phyloP scores from a whole-genome alignment of 1,140 invertebrate genomes.

The Drosophila pallidifrons region DNA sequence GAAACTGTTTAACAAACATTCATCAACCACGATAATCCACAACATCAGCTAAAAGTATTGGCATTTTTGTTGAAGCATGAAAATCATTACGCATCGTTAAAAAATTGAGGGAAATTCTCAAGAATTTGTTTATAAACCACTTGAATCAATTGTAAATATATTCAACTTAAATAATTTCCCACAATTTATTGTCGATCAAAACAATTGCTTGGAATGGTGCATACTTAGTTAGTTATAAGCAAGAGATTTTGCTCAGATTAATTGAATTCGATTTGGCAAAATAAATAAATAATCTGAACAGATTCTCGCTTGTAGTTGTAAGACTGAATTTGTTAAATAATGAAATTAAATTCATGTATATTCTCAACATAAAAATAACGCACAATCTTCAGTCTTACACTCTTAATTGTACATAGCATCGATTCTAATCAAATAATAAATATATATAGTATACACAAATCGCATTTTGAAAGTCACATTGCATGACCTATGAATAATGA shows the following conservation, averaged over 20 bases:
- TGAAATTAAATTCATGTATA: constrained; percentile 6
- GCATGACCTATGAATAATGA: constrained; percentile 42
- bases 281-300: constrained; percentile 34
- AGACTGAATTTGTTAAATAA: constrained; percentile 28
- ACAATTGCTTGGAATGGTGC: constrained; percentile 39
- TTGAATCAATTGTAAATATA: constrained; percentile 15
- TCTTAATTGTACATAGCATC: constrained; percentile 30
- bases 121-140: constrained; percentile 31
- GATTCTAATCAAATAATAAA: constrained; percentile 4
- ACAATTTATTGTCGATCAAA: constrained; percentile 40
- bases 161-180: constrained; percentile 5
- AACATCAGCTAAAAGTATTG: constrained; percentile 62
- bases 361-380: neutral
- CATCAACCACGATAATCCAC: constrained; percentile 36
- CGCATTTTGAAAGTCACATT: constrained; percentile 56
- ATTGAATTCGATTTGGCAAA: constrained; percentile 13
- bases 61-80: constrained; percentile 79
- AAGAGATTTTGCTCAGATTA: constrained; percentile 40
- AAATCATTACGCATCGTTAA: constrained; percentile 25
- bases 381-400: constrained; percentile 37
- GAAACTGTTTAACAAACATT: constrained; percentile 25
- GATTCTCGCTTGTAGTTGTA: constrained; percentile 18
- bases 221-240: constrained; percentile 60
- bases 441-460: constrained; percentile 12
- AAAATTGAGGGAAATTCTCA: constrained; percentile 44